A percentile compares a stretch with the other conserved stretches of the same genome.
Conservation (phyloP, 2,113 vertebrate genomes). For the Mobula birostris region DNA sequence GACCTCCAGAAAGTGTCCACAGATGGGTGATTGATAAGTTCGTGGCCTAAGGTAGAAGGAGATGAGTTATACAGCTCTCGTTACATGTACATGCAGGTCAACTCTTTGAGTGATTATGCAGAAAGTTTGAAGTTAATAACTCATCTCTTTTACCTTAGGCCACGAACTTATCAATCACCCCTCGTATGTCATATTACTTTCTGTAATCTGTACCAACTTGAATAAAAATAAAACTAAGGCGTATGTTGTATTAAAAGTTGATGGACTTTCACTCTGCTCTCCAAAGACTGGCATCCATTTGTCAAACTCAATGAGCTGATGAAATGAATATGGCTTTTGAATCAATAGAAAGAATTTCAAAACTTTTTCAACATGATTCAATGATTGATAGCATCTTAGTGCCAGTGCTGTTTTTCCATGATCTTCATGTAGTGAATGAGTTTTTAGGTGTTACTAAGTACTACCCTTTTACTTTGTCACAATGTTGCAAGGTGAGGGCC, state of each 20-base stretch:
- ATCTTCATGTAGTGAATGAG: background rate
- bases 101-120: too few relatives aligned
- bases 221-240: background rate
- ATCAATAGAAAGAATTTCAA: background rate
- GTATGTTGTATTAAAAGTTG: background rate
- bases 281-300: background rate
- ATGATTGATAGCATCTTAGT: background rate
- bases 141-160: too few relatives aligned
- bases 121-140: too few relatives aligned
- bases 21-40: too few relatives aligned
- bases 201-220: background rate
- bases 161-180: too few relatives aligned
- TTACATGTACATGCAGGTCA: too few relatives aligned
- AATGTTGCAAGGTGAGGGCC: background rate
- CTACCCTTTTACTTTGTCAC: background rate
- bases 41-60: too few relatives aligned
- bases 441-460: background rate
- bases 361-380: background rate
- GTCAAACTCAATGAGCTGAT: background rate
- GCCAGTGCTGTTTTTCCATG: background rate
- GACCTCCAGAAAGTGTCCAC: too few relatives aligned
- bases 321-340: background rate
- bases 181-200: background rate
- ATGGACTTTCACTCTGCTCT: background rate
- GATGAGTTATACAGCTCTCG: too few relatives aligned